Percentiles rank a stretch among this genome's conserved stretches.
phyloP scores from a whole-genome alignment of 64 coral and sea anemone species.

The Dendronephthya gigantea region DNA sequence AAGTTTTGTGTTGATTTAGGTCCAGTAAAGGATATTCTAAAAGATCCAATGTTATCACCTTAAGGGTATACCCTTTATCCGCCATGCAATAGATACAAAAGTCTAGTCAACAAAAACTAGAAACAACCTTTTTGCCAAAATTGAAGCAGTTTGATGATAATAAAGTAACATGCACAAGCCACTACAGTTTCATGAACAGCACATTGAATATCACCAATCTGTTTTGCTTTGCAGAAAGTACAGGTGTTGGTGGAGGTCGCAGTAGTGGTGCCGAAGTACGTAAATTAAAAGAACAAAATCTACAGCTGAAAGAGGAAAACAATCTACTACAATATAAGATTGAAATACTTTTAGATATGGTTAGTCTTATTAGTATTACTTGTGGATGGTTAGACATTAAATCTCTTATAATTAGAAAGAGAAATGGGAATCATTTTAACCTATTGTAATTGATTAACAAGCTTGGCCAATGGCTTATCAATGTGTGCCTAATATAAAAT shows the following conservation, averaged over 20 bases:
- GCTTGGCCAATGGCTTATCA: background rate
- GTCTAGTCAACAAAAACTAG: no score
- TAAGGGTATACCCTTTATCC: no score
- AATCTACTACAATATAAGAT: constrained; percentile 14
- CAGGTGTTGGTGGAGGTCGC: background rate
- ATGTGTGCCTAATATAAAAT: background rate
- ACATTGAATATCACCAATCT: background rate
- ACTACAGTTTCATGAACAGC: background rate
- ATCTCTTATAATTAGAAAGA: no score
- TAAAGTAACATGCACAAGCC: no score
- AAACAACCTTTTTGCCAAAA: no score
- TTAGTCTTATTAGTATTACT: background rate
- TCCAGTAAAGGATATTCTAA: no score
- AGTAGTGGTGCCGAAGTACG: background rate
- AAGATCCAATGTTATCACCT: no score
- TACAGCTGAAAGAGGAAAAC: constrained; percentile 2
- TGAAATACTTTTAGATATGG: constrained; percentile 15
- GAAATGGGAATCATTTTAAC: background rate
- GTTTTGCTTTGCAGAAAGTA: background rate
- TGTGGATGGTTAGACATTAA: background rate
- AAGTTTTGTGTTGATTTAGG: background rate
- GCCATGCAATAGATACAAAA: no score
- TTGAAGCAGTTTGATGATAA: no score
- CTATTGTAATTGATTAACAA: background rate
- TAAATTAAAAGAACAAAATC: background rate